Base-by-base conservation (phyloP, 2,888 invertebrate genomes). In the Tiliacea citrago region DNA sequence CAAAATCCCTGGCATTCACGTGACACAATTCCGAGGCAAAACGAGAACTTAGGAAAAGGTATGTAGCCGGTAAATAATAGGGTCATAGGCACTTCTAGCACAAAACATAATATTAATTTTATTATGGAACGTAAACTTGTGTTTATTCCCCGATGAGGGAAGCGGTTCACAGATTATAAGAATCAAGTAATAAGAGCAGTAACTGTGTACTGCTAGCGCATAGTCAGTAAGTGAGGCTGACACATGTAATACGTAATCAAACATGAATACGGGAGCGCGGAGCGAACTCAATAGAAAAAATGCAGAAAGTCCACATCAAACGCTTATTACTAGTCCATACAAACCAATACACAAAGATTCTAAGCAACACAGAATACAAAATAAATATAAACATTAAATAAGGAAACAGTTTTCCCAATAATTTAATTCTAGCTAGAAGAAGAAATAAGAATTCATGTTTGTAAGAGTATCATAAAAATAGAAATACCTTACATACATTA, bases 171-270 rank as follows among this genome's bases (percentile, higher is more conserved):
- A 71, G 71, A 73, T 79, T 62, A 80, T 76, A 79, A 77, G 53
- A 79, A 83, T 79, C 68, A 62, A 81, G 79, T 75, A 72, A 79
- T 82, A 73, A 72, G 68, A 77, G 72, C 65, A 63, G 57, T 67
- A 68, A 79, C 55, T 58, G 71, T 58, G 60, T 24, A 76, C 58
- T 87, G 79, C 77, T 77, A 73, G 75, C 74, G 65, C 62, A 62
- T 77, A 65, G 80, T 81, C 74, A 82, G 73, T 65, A 67, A 75
- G 68, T 78, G 53, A 68, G 76, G 24, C 77, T 69, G 71, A 39
- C 68, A 67, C 69, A 4, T 65, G 68, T 42, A 58, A 70, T 35
- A 74, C 71, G 87, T 88, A 82, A 91, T 91, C 87, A 87, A 90
- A 88, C 79, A 80, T 74, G 85, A 77, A 88, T 88, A 74, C 68